phyloP scores from a whole-genome alignment of 2,113 vertebrate genomes.

The Paradoxurus hermaphroditus region DNA sequence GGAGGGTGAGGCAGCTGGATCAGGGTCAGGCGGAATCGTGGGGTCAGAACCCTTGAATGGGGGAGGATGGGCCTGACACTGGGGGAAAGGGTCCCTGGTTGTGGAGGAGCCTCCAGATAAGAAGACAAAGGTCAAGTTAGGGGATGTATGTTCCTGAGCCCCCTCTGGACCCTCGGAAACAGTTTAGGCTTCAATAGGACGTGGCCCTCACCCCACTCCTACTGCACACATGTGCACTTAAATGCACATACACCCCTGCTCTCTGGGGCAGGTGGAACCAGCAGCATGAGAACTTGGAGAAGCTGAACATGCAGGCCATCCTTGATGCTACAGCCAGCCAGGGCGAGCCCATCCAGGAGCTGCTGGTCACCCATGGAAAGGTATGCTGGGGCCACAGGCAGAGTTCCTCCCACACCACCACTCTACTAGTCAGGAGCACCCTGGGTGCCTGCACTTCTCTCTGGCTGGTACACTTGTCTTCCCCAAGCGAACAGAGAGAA shows the following conservation, averaged over 20 bases:
- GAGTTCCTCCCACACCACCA: not conserved
- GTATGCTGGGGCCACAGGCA: constrained; percentile 76
- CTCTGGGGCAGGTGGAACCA: constrained; percentile 88
- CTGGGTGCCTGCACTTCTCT: not conserved
- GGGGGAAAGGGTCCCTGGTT: not conserved
- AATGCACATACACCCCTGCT: not conserved
- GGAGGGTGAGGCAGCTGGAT: constrained; percentile 47
- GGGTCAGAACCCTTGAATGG: not conserved
- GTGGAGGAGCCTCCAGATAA: not conserved
- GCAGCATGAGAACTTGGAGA: constrained; percentile 93
- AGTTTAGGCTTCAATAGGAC: not conserved
- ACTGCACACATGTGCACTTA: not conserved
- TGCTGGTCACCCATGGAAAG: constrained; percentile 90
- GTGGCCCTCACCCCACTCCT: not conserved
- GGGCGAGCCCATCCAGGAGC: constrained; percentile 91
- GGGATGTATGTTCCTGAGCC: too few species aligned
- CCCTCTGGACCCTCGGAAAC: not conserved
- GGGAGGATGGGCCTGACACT: not conserved
- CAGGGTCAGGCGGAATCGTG: not conserved
- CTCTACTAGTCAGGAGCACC: not conserved
- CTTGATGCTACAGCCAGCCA: constrained; percentile 86
- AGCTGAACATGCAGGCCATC: constrained; percentile 96
- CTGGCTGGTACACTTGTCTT: not conserved
- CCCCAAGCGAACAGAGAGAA: not conserved
- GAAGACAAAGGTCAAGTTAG: not conserved